Conservation (phyloP, 2,113 vertebrate species). For the Pelecanus crispus region DNA sequence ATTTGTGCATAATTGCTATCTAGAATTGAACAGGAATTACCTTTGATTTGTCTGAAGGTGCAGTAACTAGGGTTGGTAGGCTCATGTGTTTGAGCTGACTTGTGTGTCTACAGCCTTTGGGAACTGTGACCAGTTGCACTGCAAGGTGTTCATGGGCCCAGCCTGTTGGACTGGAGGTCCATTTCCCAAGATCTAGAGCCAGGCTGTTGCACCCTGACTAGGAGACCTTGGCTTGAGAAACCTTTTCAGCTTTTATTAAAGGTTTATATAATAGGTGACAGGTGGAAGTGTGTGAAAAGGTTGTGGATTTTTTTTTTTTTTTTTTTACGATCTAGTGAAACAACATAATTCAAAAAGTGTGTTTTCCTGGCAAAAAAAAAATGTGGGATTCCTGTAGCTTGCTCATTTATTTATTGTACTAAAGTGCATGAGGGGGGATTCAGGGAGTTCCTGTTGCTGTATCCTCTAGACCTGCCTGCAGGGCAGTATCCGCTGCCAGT, state of each 20-base stretch:
- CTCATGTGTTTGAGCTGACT: neutral
- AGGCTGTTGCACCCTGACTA: neutral
- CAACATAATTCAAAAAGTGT: neutral
- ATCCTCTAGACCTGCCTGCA: neutral
- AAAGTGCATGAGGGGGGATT: neutral
- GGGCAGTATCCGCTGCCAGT: neutral
- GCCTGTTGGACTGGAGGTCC: neutral
- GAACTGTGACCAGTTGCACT: neutral
- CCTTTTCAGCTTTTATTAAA: neutral
- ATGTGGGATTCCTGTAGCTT: neutral
- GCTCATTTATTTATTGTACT: neutral
- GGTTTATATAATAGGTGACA: neutral
- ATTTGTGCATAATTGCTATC: neutral
- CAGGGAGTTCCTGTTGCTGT: neutral
- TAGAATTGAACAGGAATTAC: neutral
- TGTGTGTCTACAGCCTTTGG: neutral
- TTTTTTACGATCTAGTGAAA: neutral
- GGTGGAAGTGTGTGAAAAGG: neutral
- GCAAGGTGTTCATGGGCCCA: neutral
- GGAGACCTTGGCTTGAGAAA: neutral
- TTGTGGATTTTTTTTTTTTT: too few relatives aligned
- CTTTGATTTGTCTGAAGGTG: neutral
- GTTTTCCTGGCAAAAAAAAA: neutral
- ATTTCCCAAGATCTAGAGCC: neutral
- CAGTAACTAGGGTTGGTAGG: neutral